Base-by-base conservation (phyloP, 2,113 vertebrate genomes). In the Pelvicachromis taeniatus region DNA sequence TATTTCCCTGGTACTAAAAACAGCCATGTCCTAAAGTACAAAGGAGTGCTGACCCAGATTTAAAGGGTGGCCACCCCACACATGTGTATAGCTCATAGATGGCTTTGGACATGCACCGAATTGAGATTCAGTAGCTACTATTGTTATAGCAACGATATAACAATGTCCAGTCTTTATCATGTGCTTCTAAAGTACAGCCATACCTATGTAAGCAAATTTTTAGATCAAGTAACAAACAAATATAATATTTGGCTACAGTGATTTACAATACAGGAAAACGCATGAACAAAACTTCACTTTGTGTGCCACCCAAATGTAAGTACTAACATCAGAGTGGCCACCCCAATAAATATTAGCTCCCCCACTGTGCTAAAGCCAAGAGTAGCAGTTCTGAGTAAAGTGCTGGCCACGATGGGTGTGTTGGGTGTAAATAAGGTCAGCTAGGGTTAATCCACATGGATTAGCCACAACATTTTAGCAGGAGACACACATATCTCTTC, bases 381-480 rank as follows among this genome's bases (percentile, higher is more conserved):
- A 88, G 87, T 38, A 89, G 83, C 73, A 48, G 70, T 45, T 38
- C 68, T 83, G 73, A 87, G 84, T 86, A 79, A 89, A 91, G 73
- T 91, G 33, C 86, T 92, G 31, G 78, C 35, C 82, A 86, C 33
- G 6, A 59, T 80, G 83, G 77, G 91, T 78, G 81, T 42, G 79
- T 84, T 85, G 84, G 88, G 91, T 91, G 89, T 92, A 93, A 94
- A 95, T 93, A 94, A 10, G 89, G 94, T 95, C 96, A 96, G 93
- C 93, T 94, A 88, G 95, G 94, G 86, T 92, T 92, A 83, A 90
- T 95, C 95, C 93, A 86, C 79, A 81, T 85, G 92, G 93, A 96
- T 96, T 96, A 93, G 83, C 88, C 26, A 70, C 89, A 94, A 94
- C 87, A 91, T 96, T 96, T 96, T 95, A 95, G 91, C 94, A 93